These are phyloP conservation scores for Anolis apletophallus DNA, from an alignment of 2,797 vertebrate genomes.

Conservation along the genomic window DNA sequence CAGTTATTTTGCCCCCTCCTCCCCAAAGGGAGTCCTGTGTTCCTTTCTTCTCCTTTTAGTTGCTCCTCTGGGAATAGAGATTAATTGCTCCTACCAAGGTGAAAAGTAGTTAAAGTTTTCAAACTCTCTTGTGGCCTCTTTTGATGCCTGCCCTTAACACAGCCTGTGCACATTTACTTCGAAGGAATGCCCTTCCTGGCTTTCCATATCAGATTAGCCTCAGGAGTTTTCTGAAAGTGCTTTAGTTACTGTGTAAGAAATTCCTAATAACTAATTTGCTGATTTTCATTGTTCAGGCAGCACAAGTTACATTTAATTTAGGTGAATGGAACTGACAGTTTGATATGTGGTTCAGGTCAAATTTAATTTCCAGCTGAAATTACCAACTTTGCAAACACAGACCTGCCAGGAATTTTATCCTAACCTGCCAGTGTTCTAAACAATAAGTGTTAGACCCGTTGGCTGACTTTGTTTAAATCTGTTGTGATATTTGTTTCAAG, in stretches of 20 bases:
- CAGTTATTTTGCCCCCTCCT: constrained; percentile 54
- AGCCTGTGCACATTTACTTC: constrained; percentile 59
- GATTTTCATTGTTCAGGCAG: constrained; percentile 59
- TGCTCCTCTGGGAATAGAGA: constrained; percentile 61
- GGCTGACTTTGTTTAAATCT: background rate
- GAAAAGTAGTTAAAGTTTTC: constrained; percentile 65
- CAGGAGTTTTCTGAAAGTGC: constrained; percentile 58
- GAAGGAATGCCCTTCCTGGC: constrained; percentile 64
- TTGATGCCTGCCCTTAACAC: constrained; percentile 42
- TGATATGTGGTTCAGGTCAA: constrained; percentile 63
- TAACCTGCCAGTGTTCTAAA: constrained; percentile 45
- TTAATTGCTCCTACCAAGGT: constrained; percentile 70
- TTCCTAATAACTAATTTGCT: constrained; percentile 68
- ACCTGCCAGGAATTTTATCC: constrained; percentile 31
- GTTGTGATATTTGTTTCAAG: background rate
- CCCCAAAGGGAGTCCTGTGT: constrained; percentile 68
- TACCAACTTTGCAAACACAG: constrained; percentile 55
- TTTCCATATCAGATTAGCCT: constrained; percentile 65
- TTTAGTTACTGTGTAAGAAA: constrained; percentile 64
- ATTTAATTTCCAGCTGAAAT: constrained; percentile 72
- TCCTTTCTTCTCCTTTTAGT: constrained; percentile 56
- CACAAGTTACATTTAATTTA: constrained; percentile 64
- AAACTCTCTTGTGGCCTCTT: background rate
- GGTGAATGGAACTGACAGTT: constrained; percentile 64
- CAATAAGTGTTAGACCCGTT: constrained; percentile 16